These are phyloP conservation scores for Rattus norvegicus DNA, from an alignment of 2,113 vertebrate species.

Conservation along the genomic window GRCr8 NC_086023.1:121137501-121138000, in stretches of 20 bases:
- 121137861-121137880: not conserved
- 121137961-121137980: too few species aligned
- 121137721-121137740: not conserved
- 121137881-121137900: not conserved
- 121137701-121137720: constrained; percentile 21
- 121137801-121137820: not conserved
- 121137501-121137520: constrained; percentile 32
- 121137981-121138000: too few species aligned
- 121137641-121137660: constrained; percentile 68
- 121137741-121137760: not conserved
- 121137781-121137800: not conserved
- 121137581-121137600: constrained; percentile 68
- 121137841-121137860: not conserved
- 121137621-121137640: constrained; percentile 78
- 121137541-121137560: constrained; percentile 22
- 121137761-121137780: not conserved
- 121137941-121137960: not conserved
- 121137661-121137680: constrained; percentile 58
- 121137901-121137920: constrained; percentile 14
- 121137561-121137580: constrained; percentile 64
- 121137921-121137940: not conserved
- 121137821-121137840: not conserved
- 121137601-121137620: constrained; percentile 76
- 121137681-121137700: constrained; percentile 26
- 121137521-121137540: not conserved